A percentile compares a stretch with the other conserved stretches of the same genome.
Conservation (phyloP, 1,140 invertebrate genomes). For the Drosophila miranda region DNA sequence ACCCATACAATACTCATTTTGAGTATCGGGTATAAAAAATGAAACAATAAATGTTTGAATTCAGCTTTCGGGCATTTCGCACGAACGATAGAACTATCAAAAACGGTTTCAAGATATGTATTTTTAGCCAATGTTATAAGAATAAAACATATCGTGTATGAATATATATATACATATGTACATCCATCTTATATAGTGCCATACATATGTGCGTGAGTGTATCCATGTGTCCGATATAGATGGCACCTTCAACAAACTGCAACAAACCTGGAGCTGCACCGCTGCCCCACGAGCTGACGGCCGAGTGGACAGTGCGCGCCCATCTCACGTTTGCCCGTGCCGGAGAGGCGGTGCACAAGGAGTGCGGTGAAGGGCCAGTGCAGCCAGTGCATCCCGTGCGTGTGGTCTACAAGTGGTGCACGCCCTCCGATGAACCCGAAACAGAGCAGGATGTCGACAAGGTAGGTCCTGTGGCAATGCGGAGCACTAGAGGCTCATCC, state of each 20-base stretch:
- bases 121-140: conserved; percentile 61
- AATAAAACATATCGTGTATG: conserved; percentile 49
- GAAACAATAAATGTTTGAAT: conserved; percentile 25
- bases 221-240: conserved; percentile 1
- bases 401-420: conserved; percentile 70
- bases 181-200: neutral
- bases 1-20: too few relatives aligned
- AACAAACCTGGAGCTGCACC: conserved; percentile 28
- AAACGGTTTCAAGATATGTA: conserved; percentile 24
- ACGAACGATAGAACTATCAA: conserved; percentile 16
- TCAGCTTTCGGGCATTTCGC: conserved; percentile 7
- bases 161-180: neutral
- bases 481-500: neutral
- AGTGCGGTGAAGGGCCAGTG: conserved; percentile 50
- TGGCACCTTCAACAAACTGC: conserved; percentile 44
- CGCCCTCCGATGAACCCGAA: conserved; percentile 48
- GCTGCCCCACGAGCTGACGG: conserved; percentile 76
- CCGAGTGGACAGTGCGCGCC: conserved; percentile 82
- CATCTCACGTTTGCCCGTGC: conserved; percentile 76
- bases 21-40: too few relatives aligned
- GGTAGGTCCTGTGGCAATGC: conserved; percentile 6
- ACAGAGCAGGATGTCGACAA: conserved; percentile 56
- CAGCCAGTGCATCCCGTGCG: conserved; percentile 58
- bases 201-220: conserved; percentile 30
- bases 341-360: conserved; percentile 64